Evolutionary conservation across 2,113 vertebrate species (phyloP).

Genomic region (Hystrix cristata): DNA sequence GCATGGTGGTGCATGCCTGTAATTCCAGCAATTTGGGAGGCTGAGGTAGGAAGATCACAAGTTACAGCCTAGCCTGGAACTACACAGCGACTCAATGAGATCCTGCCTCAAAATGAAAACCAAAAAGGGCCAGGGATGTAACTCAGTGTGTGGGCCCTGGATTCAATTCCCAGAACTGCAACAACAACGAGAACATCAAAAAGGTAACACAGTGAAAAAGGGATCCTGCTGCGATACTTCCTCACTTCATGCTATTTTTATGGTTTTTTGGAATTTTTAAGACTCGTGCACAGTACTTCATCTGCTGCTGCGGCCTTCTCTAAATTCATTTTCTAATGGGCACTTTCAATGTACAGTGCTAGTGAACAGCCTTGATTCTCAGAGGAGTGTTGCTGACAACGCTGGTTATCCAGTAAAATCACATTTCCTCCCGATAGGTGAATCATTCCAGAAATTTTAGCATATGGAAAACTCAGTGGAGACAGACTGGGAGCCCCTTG

Average conservation of each 20-base stretch:
- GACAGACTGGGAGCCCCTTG: background rate
- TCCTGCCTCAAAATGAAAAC: background rate
- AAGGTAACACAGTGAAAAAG: background rate
- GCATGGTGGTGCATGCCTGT: no score
- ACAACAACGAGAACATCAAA: background rate
- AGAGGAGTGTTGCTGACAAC: constrained; percentile 6
- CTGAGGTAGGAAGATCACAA: background rate
- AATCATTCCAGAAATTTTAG: constrained; percentile 51
- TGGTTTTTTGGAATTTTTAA: background rate
- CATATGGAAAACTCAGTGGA: constrained; percentile 21
- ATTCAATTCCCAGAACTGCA: background rate
- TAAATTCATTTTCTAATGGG: constrained; percentile 52
- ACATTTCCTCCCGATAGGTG: background rate
- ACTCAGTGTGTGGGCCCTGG: background rate
- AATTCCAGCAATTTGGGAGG: background rate
- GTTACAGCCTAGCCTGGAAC: background rate
- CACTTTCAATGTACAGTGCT: constrained; percentile 8
- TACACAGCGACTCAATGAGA: background rate
- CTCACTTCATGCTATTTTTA: background rate
- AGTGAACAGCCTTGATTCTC: background rate
- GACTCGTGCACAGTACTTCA: background rate
- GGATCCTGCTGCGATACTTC: background rate
- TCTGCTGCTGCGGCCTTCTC: background rate
- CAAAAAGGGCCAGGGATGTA: background rate
- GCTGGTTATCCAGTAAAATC: constrained; percentile 11